Evolutionary conservation across 92 coral and sea anemone genomes (phyloP), one percentile per base, ranked within the genome.

Genomic region (Epizoanthus rinbou): DNA sequence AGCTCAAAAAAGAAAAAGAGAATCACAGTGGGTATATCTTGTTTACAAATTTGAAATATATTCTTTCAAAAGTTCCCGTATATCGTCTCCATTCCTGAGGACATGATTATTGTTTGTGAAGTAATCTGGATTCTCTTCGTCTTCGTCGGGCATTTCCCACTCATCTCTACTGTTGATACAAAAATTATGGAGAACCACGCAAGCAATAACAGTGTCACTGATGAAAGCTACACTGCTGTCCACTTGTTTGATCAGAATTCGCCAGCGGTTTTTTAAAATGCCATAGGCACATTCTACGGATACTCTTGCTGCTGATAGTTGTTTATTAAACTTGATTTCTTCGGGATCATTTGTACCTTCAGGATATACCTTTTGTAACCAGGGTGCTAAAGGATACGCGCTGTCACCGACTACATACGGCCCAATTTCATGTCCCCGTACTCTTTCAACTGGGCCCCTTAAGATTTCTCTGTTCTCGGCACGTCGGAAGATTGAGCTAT

Each of bases 391-490:
- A 64, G 91, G 91, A 68, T 88, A 88, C 11, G 88, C 82, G 80
- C 91, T 88, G 76, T 88, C 91, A 28, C 91, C 79, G 58, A 84
- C 87, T 79, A 83, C 76, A 63, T 83, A 87, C 31, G 91, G 87
- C 63, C 76, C 41, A 43, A 87, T 83, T 13, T 68, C 64, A 52
- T 74, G 69, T 18, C 22, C 56, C 28, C 87, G 75, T 11, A 63
- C 65, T 68, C 56, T 70, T 14, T 25, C 35, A n/a, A 57, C 45
- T 28, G 87, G 87, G 33, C 84, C 88, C 64, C 21, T 78, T 21
- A 85, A 69, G 78, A 69, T 76, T 24, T 74, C 67, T 37, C 76
- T 83, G 73, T 76, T 57, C 75, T 87, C 87, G 21, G 80, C 82
- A 25, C 23, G 70, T 21, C 22, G 65, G 67, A 76, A 87, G 50